A percentile compares a stretch with the other conserved stretches of the same genome.
phyloP scores from a whole-genome alignment of 2,113 vertebrate species.

The Recurvirostra avosetta region DNA sequence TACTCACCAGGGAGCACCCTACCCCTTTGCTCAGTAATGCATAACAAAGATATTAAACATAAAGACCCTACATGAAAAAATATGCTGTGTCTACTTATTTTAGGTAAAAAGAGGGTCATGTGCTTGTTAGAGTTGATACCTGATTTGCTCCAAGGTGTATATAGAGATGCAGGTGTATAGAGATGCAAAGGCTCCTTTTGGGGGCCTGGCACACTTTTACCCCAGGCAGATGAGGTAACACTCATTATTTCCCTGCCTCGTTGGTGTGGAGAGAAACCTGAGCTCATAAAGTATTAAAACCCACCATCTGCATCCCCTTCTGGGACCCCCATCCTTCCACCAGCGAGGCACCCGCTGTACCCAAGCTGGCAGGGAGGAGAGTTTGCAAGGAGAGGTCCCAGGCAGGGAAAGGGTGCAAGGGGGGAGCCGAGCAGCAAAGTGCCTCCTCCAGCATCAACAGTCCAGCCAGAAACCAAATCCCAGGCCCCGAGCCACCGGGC shows the following conservation, averaged over 20 bases:
- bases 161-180: background rate
- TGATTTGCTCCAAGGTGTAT: fast-evolving
- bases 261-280: background rate
- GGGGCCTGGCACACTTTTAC: background rate
- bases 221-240: background rate
- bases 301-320: too few species aligned
- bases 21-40: background rate
- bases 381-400: background rate
- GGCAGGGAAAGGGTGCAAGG: background rate
- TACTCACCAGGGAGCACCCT: background rate
- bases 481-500: background rate
- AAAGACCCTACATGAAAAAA: background rate
- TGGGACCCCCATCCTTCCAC: fast-evolving
- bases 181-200: background rate
- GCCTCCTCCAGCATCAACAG: background rate
- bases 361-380: fast-evolving
- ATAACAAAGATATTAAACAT: background rate
- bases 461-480: background rate
- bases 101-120: background rate
- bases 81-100: background rate
- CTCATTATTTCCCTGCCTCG: background rate
- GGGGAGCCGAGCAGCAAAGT: background rate
- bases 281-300: background rate
- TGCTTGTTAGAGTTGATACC: background rate
- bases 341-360: fast-evolving